A percentile compares a stretch with the other conserved stretches of the same genome.
phyloP scores from a whole-genome alignment of 2,797 vertebrate species.

The Cephalopachus bancanus region DNA sequence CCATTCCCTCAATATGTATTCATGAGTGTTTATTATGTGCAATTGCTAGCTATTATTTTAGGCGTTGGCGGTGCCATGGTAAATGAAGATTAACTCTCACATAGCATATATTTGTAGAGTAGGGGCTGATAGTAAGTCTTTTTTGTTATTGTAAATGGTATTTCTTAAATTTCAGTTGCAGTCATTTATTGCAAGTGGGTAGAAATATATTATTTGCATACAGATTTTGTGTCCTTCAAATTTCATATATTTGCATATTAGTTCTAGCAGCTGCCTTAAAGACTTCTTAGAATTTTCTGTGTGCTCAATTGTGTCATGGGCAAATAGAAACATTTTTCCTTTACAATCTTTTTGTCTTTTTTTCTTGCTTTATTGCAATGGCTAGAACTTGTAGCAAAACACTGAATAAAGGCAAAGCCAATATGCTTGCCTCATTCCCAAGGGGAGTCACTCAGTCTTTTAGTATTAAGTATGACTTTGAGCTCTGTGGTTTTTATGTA shows the following conservation, averaged over 20 bases:
- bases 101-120: background rate
- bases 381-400: background rate
- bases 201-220: background rate
- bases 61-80: background rate
- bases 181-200: background rate
- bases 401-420: background rate
- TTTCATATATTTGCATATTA: background rate
- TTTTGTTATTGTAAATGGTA: background rate
- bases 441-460: background rate
- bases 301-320: background rate
- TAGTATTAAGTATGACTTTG: background rate
- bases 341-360: background rate
- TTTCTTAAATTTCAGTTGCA: background rate
- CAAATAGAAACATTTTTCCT: background rate
- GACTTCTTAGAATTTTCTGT: background rate
- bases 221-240: background rate
- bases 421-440: background rate
- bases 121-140: background rate
- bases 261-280: background rate
- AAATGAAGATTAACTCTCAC: background rate
- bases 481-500: background rate
- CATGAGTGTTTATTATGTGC: background rate
- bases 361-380: background rate
- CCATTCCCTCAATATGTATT: background rate
- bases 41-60: background rate